These are phyloP conservation scores for Nycticorax nycticorax DNA, from an alignment of 2,113 vertebrate genomes.

Conservation along the genomic window DNA sequence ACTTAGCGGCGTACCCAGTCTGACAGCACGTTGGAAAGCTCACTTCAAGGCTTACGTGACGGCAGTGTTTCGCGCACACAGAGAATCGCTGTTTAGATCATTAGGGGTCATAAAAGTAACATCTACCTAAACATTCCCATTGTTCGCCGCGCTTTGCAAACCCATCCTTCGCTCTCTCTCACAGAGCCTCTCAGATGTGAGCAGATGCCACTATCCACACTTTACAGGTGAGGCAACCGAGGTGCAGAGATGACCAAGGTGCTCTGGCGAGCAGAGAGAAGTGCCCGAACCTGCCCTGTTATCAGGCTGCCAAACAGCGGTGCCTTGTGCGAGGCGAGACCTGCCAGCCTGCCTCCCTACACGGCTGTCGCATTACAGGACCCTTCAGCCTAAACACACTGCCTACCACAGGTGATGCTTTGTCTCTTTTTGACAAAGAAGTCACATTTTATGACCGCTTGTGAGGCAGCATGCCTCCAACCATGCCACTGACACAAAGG, in stretches of 20 bases:
- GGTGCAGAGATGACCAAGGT: neutral
- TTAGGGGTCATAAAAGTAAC: neutral
- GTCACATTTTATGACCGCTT: neutral
- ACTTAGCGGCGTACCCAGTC: neutral
- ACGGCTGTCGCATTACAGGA: fast-evolving
- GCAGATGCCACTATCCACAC: neutral
- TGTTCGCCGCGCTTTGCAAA: neutral
- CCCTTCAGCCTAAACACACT: neutral
- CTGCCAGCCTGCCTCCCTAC: neutral
- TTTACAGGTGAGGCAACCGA: neutral
- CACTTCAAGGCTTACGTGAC: neutral
- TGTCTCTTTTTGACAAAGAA: neutral
- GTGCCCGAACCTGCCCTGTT: neutral
- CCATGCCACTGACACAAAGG: neutral
- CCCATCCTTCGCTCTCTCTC: neutral
- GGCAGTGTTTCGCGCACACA: neutral
- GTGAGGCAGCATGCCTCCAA: neutral
- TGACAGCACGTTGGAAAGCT: neutral
- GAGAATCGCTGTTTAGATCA: neutral
- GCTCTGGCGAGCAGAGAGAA: fast-evolving
- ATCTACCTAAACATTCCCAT: neutral
- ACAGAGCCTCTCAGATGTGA: neutral
- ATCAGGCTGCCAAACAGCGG: neutral
- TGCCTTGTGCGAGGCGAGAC: neutral
- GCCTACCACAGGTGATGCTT: neutral